These are phyloP conservation scores for Pseudachorutes palmiensis DNA, from an alignment of 1,140 invertebrate species.

Conservation along the genomic window DNA sequence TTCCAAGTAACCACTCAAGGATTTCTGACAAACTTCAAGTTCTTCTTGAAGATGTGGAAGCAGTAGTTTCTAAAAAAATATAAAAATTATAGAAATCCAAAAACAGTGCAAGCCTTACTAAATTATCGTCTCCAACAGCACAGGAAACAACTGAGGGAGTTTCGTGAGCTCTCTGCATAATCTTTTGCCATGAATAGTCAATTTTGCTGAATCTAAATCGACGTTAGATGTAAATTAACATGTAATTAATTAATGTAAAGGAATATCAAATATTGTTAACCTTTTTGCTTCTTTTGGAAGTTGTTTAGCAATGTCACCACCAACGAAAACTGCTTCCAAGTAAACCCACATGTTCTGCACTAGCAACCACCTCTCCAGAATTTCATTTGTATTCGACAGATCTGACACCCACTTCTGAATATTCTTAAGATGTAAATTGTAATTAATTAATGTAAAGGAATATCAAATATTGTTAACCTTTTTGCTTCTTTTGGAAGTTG, in stretches of 20 bases:
- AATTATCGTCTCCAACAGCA: conserved; percentile 94
- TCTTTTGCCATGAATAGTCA: conserved; percentile 96
- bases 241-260: background rate
- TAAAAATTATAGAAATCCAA: no score
- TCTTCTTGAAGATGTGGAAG: conserved; percentile 94
- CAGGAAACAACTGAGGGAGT: conserved; percentile 89
- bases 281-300: conserved; percentile 85
- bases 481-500: conserved; percentile 91
- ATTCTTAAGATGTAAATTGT: conserved; percentile 64
- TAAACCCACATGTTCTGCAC: conserved; percentile 75
- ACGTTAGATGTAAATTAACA: background rate
- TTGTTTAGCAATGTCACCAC: conserved; percentile 95
- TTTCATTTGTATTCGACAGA: conserved; percentile 91
- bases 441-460: background rate
- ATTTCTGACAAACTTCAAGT: conserved; percentile 92
- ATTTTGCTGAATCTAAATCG: conserved; percentile 76
- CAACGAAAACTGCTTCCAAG: conserved; percentile 88
- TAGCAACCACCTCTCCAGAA: conserved; percentile 88
- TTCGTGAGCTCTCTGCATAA: conserved; percentile 90
- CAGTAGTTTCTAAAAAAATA: no score
- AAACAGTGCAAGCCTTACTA: no score
- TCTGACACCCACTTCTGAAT: conserved; percentile 94
- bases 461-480: conserved; percentile 45
- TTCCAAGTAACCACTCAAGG: conserved; percentile 90
- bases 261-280: conserved; percentile 36